Percentiles rank a stretch among this genome's conserved stretches.
Evolutionary conservation across 2,888 invertebrate genomes (phyloP).

Genomic region (Bimastos eiseni): DNA sequence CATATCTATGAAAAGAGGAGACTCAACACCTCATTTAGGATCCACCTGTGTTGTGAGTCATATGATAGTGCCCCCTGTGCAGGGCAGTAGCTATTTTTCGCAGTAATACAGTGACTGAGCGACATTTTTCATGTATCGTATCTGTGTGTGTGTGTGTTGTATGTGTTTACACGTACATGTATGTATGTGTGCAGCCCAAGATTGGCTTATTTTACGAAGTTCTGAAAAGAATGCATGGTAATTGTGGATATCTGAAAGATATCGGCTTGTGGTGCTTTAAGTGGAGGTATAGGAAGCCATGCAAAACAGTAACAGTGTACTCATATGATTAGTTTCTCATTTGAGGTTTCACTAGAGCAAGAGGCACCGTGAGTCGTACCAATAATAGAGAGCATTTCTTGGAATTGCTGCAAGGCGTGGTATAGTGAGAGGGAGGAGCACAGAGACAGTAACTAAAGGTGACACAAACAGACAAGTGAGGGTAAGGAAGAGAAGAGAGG

Average conservation of each 20-base stretch:
- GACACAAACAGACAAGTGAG: background rate
- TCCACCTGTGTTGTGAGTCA: too few species aligned
- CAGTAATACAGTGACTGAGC: too few species aligned
- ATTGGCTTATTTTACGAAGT: background rate
- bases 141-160: background rate
- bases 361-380: background rate
- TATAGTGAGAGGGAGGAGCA: background rate
- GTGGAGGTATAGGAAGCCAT: background rate
- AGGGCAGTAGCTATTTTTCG: too few species aligned
- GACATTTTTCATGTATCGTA: background rate
- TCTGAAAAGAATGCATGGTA: background rate
- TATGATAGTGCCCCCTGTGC: too few species aligned
- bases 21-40: too few species aligned
- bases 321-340: background rate
- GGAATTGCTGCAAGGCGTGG: background rate
- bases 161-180: background rate
- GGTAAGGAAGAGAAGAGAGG: background rate
- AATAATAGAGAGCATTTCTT: background rate
- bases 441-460: background rate
- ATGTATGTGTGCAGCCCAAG: background rate
- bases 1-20: too few species aligned
- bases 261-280: background rate
- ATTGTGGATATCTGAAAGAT: background rate
- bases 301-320: background rate
- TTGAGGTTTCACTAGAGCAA: background rate